Percentiles rank a stretch among this genome's conserved stretches.
Evolutionary conservation across 2,888 invertebrate genomes (phyloP).

Genomic region (Agrochola lota): DNA sequence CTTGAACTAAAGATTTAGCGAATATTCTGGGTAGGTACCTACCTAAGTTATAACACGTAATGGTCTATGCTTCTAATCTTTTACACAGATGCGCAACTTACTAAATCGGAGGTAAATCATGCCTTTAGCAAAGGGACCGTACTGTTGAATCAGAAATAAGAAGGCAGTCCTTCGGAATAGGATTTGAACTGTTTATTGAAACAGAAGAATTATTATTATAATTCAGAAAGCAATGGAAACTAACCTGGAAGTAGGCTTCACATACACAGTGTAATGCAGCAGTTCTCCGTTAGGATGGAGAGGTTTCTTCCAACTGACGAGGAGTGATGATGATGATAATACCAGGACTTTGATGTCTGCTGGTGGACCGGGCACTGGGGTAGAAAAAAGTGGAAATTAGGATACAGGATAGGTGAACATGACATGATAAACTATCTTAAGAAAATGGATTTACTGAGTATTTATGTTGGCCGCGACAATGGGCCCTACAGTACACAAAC

Average conservation of each 20-base stretch:
- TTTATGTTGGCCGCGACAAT: background rate
- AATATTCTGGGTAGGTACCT: too few species aligned
- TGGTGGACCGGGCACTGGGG: conserved; percentile 95
- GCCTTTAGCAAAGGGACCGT: background rate
- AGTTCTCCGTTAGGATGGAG: conserved; percentile 95
- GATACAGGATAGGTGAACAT: background rate
- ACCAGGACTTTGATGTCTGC: conserved; percentile 95
- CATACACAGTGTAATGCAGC: conserved; percentile 94
- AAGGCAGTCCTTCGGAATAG: background rate
- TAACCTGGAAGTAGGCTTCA: conserved; percentile 88
- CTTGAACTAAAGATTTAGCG: too few species aligned
- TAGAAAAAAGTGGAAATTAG: conserved; percentile 7
- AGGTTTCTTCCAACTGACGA: conserved; percentile 96
- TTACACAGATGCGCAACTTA: background rate
- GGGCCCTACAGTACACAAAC: background rate
- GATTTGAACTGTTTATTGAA: background rate
- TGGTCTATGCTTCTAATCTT: background rate
- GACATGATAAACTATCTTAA: background rate
- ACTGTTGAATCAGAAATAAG: background rate
- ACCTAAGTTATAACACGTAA: background rate
- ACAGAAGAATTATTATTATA: background rate
- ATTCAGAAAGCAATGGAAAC: conserved; percentile 14
- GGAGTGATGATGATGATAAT: conserved; percentile 94
- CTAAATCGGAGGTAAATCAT: too few species aligned
- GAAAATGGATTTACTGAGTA: background rate